Percentiles rank a stretch among this genome's conserved stretches.
These are phyloP conservation scores for Tryphoninae sp. DNA, from an alignment of 2,888 invertebrate species.

Conservation along the genomic window DNA sequence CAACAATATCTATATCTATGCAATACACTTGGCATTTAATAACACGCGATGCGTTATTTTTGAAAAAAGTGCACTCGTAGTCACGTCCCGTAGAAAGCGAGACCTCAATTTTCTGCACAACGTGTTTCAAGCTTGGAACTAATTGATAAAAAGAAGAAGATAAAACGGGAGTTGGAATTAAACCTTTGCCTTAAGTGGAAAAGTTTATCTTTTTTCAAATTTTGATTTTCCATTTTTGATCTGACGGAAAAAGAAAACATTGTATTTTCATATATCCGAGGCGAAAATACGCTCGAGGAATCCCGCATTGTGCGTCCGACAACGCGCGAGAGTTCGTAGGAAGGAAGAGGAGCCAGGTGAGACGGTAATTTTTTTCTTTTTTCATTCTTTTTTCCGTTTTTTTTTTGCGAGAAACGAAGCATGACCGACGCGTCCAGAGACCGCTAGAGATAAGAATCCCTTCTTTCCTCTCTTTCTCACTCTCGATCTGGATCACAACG, in stretches of 20 bases:
- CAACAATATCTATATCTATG: background rate
- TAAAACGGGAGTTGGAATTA: background rate
- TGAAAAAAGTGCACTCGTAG: background rate
- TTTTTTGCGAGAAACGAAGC: slow-evolving; percentile 77
- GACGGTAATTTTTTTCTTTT: slow-evolving; percentile 65
- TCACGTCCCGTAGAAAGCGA: slow-evolving; percentile 40
- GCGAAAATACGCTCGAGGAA: no score
- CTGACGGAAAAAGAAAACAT: no score
- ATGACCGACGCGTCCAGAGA: slow-evolving; percentile 75
- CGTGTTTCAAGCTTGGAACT: background rate
- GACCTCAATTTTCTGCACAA: slow-evolving; percentile 26
- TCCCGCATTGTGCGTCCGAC: no score
- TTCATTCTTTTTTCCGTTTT: background rate
- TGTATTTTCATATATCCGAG: no score
- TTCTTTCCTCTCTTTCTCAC: slow-evolving; percentile 50
- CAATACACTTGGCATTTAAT: slow-evolving; percentile 3
- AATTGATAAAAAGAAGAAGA: slow-evolving; percentile 15
- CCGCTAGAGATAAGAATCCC: slow-evolving; percentile 78
- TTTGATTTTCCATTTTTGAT: no score
- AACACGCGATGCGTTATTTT: slow-evolving; percentile 21
- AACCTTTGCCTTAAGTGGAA: no score
- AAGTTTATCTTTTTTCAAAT: no score
- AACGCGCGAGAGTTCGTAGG: slow-evolving; percentile 57
- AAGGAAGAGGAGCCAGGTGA: slow-evolving; percentile 77
- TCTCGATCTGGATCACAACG: slow-evolving; percentile 79